phyloP scores from a whole-genome alignment of 2,113 vertebrate genomes.

The Ochotona princeps region DNA sequence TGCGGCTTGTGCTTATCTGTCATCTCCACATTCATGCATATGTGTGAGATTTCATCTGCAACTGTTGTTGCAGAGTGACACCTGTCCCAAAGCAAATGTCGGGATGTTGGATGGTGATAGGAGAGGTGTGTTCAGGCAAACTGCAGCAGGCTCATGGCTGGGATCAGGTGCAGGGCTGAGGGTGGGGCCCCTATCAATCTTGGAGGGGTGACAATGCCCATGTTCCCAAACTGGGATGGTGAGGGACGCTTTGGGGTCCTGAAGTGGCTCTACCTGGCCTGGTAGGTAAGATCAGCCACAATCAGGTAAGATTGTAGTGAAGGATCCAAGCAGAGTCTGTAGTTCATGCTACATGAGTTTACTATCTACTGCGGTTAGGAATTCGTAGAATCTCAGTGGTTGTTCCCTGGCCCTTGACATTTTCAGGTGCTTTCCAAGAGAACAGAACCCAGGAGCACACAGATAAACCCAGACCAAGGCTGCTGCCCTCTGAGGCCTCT shows the following conservation, averaged over 20 bases:
- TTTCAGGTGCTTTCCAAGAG: background rate
- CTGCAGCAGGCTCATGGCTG: background rate
- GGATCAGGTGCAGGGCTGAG: background rate
- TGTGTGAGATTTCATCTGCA: conserved; percentile 80
- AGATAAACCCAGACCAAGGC: background rate
- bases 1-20: conserved; percentile 67
- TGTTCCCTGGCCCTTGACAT: background rate
- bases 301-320: background rate
- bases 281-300: background rate
- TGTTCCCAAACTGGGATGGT: background rate
- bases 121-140: background rate
- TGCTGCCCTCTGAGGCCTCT: background rate
- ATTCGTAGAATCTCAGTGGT: background rate
- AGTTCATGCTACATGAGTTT: background rate
- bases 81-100: conserved; percentile 52
- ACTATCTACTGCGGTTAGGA: background rate
- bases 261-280: background rate
- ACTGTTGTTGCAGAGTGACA: conserved; percentile 73
- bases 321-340: background rate
- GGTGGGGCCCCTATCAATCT: background rate
- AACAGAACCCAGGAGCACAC: background rate
- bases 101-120: conserved; percentile 34
- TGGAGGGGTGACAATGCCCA: background rate
- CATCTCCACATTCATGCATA: conserved; percentile 73
- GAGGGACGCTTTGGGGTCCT: background rate